These are phyloP conservation scores for Brachyrhaphis roseni DNA, from an alignment of 2,797 vertebrate genomes.

Conservation along the genomic window DNA sequence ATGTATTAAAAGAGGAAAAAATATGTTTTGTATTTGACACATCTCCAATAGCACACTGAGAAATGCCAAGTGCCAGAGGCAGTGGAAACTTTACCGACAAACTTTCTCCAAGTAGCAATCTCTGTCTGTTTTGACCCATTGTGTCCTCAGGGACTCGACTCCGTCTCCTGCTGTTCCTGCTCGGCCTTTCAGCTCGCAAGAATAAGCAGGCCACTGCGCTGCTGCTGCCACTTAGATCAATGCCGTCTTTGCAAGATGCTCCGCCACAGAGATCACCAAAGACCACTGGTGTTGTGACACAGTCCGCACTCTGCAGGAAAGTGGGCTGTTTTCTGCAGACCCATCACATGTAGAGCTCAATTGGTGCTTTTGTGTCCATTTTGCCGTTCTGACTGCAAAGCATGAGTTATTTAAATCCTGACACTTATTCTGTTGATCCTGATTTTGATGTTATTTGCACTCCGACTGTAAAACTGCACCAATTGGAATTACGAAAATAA, in stretches of 20 bases:
- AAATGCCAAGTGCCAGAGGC: constrained; percentile 44
- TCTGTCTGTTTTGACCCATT: constrained; percentile 49
- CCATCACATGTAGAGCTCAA: neutral
- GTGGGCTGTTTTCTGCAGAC: neutral
- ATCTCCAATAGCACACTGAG: constrained; percentile 26
- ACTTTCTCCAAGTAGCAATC: constrained; percentile 43
- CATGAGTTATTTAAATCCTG: neutral
- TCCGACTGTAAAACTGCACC: neutral
- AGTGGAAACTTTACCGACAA: constrained; percentile 46
- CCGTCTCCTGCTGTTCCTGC: constrained; percentile 27
- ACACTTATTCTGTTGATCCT: neutral
- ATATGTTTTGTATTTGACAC: constrained; percentile 22
- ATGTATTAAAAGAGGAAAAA: constrained; percentile 18
- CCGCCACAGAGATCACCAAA: constrained; percentile 1
- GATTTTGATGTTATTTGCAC: neutral
- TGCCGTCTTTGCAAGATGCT: constrained; percentile 32
- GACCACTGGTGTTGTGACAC: neutral
- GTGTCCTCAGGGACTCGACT: constrained; percentile 32
- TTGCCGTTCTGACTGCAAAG: neutral
- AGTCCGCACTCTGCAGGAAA: constrained; percentile 1
- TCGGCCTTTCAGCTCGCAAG: constrained; percentile 22
- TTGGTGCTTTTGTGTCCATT: neutral
- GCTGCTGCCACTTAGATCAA: constrained; percentile 43
- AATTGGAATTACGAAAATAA: neutral
- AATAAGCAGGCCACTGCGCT: constrained; percentile 40